A percentile compares a stretch with the other conserved stretches of the same genome.
phyloP scores from a whole-genome alignment of 2,888 invertebrate species.

The Tetropium fuscum region DNA sequence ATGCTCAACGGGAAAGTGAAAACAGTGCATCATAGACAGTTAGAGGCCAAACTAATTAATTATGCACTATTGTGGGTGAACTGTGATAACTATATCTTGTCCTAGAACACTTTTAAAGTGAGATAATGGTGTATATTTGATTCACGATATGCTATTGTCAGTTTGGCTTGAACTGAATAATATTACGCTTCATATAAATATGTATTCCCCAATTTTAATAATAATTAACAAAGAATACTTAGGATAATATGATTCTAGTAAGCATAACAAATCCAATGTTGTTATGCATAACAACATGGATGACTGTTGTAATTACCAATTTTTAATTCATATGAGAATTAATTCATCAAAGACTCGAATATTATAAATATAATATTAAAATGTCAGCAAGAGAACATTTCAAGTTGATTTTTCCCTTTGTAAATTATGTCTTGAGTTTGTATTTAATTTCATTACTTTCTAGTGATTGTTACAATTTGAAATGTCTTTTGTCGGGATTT shows the following conservation, averaged over 20 bases:
- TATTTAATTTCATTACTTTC: slow-evolving; percentile 32
- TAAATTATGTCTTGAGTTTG: slow-evolving; percentile 30
- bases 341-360: slow-evolving; percentile 42
- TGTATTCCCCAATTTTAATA: slow-evolving; percentile 52
- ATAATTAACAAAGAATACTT: slow-evolving; percentile 54
- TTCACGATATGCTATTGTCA: slow-evolving; percentile 27
- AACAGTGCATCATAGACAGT: slow-evolving; percentile 51
- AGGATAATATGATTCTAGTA: slow-evolving; percentile 56
- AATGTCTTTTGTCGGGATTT: slow-evolving; percentile 29
- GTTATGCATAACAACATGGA: slow-evolving; percentile 36
- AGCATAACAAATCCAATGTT: too few species aligned
- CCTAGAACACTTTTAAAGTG: slow-evolving; percentile 33
- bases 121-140: slow-evolving; percentile 39
- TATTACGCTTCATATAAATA: slow-evolving; percentile 58
- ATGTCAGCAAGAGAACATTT: slow-evolving; percentile 19
- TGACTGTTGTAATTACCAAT: slow-evolving; percentile 41
- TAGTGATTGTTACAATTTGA: slow-evolving; percentile 19
- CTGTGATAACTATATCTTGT: slow-evolving; percentile 57
- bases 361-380: slow-evolving; percentile 26
- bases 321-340: slow-evolving; percentile 25
- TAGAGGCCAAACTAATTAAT: neutral
- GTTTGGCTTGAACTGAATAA: slow-evolving; percentile 40
- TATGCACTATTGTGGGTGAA: slow-evolving; percentile 52
- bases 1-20: slow-evolving; percentile 60
- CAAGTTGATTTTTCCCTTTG: slow-evolving; percentile 17